Base-by-base conservation (phyloP, 2,888 invertebrate genomes). In the Lasioglossum morio region DNA sequence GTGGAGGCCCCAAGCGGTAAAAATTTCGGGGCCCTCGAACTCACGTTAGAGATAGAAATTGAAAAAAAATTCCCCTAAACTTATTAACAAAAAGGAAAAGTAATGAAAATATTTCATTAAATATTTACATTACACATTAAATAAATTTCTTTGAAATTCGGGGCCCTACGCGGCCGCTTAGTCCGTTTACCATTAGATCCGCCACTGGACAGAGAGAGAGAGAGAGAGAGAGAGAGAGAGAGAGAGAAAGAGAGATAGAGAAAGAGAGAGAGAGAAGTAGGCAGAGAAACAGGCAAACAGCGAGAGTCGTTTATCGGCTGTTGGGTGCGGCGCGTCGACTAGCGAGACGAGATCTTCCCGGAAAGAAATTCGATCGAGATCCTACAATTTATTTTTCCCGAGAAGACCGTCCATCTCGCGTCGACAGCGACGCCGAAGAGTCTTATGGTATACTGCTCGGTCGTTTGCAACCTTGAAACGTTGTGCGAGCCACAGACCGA, bases 381-480 rank as follows among this genome's bases (percentile, higher is more conserved):
- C 10, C 27, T 2, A 30, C 30, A 8, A 30, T 63, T 0, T 5
- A 16, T 63, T 0, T 16, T 63, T 63, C 4, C 5, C 8, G 14
- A 30, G 19, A 27, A 27, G 16, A 73, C n/a, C n/a, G n/a, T 66
- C 48, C 16, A 34, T 19, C 53, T 0, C 27, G 34, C 34, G 23
- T 27, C 63, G 43, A 72, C 72, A 8, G 19, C 30, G 16, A 7
- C 63, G 63, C 30, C 63, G 63, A 63, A 30, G 63, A 27, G 30
- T 30, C 27, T 30, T 30, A 63, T 16, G 70, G 60, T 57, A 53
- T 80, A 77, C 73, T 77, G 84, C 73, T 87, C 74, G 82, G 78
- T 84, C 80, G 85, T 87, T 80, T 77, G 77, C 72, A 57, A 75
- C 79, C 75, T 75, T 87, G 72, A 81, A 82, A 73, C 76, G 79